Base-by-base conservation (phyloP, 1,140 invertebrate species). In the Lasaia peninsularis region DNA sequence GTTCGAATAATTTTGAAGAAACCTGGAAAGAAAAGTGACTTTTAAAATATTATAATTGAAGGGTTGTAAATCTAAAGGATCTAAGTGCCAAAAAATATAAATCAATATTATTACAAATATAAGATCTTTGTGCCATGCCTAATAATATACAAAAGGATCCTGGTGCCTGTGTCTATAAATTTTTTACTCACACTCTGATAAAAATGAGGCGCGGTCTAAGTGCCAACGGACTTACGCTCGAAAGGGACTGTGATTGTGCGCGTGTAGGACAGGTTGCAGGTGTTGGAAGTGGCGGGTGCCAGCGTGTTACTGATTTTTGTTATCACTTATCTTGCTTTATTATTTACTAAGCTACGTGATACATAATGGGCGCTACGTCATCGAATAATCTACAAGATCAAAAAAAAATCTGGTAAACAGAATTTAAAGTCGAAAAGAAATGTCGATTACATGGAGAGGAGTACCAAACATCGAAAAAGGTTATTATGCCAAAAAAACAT, bases 1-100 rank as follows among this genome's bases (percentile, higher is more conserved):
- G n/a, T 35, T 10, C 55, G 34, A 2, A 72, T 67, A 24, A 60
- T 52, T 21, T 66, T 63, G 49, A 69, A 67, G 32, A 72, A 59
- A 59, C 58, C 69, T 72, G 59, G 12, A 72, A 66, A 54, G n/a
- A 0, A 54, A 55, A 12, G 5, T 31, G 12, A 28, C 0, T 28
- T 28, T 56, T 28, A 28, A 28, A 28, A 28, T 7, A 28, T 28
- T 0, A 7, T 28, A 28, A 28, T 6, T 28, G 9, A 44, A 44
- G 14, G 9, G 2, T 20, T 20, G 14, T 44, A 9, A n/a, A n/a
- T n/a, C n/a, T n/a, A n/a, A n/a, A n/a, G n/a, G n/a, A n/a, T 37
- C n/a, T 37, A 37, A 37, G n/a, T 5, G 12, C 3, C 34, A 14
- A 37, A 37, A 37, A 20, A 44, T 28, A 28, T 28, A 28, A 44